A percentile compares a stretch with the other conserved stretches of the same genome.
Evolutionary conservation across 1,140 invertebrate species (phyloP).

Genomic region (Drosophila hydei): DNA sequence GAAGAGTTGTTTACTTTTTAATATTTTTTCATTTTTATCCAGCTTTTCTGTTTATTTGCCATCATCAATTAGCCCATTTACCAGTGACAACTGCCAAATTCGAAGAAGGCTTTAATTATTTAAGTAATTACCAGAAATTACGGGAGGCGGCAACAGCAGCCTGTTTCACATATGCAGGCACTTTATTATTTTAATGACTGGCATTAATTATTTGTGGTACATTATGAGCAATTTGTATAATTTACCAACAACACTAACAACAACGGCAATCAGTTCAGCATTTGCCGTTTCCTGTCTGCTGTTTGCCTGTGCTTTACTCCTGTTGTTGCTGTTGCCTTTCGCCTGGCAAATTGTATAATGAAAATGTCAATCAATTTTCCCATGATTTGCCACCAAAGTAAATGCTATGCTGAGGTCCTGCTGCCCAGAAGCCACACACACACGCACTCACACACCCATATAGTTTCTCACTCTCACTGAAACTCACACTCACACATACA

Average conservation of each 20-base stretch:
- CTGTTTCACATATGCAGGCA: conserved; percentile 58
- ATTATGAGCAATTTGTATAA: conserved; percentile 76
- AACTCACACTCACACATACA: conserved; percentile 6
- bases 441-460: conserved; percentile 16
- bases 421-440: conserved; percentile 44
- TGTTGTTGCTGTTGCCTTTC: conserved; percentile 55
- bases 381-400: conserved; percentile 75
- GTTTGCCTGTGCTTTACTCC: conserved; percentile 45
- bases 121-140: conserved; percentile 62
- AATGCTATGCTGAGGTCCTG: conserved; percentile 34
- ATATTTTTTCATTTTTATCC: conserved; percentile 3
- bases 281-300: conserved; percentile 27
- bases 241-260: conserved; percentile 28
- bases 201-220: conserved; percentile 76
- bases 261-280: conserved; percentile 40
- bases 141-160: conserved; percentile 20
- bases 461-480: not conserved
- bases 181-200: conserved; percentile 78
- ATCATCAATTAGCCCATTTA: conserved; percentile 23
- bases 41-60: conserved; percentile 21
- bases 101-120: conserved; percentile 66
- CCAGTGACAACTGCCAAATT: conserved; percentile 38
- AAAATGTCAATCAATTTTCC: conserved; percentile 82
- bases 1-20: conserved; percentile 2
- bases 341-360: conserved; percentile 79